These are phyloP conservation scores for Amblyteles armatorius DNA, from an alignment of 2,888 invertebrate species.

Conservation along the genomic window DNA sequence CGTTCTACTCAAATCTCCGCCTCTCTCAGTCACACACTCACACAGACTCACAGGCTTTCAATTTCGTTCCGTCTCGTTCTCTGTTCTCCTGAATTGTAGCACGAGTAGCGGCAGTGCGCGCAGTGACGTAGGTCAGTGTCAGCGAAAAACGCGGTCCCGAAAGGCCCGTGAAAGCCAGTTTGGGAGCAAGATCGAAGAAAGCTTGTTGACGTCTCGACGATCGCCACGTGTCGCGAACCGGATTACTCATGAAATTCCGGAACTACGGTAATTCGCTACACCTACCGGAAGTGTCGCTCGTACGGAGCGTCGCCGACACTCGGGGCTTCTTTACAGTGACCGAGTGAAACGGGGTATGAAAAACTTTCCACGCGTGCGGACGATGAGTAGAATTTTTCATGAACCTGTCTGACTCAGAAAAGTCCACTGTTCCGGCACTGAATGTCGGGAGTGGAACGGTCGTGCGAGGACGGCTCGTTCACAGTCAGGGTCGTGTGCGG, in stretches of 20 bases:
- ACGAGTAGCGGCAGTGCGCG: constrained; percentile 65
- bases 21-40: background rate
- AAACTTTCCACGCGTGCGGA: constrained; percentile 4
- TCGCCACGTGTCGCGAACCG: constrained; percentile 26
- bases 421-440: constrained; percentile 8
- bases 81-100: constrained; percentile 40
- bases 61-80: constrained; percentile 8
- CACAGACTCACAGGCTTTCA: background rate
- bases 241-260: background rate
- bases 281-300: background rate
- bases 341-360: background rate
- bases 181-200: background rate
- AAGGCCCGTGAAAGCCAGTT: constrained; percentile 27
- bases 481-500: constrained; percentile 42
- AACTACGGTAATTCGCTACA: background rate
- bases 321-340: constrained; percentile 14
- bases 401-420: background rate
- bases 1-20: constrained; percentile 13
- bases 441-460: background rate
- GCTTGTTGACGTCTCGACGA: background rate
- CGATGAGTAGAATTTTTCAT: background rate
- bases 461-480: constrained; percentile 18
- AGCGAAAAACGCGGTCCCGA: constrained; percentile 45
- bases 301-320: background rate
- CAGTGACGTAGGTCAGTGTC: constrained; percentile 79